Base-by-base conservation (phyloP, 2,113 vertebrate species). In the Urocynchramus pylzowi region DNA sequence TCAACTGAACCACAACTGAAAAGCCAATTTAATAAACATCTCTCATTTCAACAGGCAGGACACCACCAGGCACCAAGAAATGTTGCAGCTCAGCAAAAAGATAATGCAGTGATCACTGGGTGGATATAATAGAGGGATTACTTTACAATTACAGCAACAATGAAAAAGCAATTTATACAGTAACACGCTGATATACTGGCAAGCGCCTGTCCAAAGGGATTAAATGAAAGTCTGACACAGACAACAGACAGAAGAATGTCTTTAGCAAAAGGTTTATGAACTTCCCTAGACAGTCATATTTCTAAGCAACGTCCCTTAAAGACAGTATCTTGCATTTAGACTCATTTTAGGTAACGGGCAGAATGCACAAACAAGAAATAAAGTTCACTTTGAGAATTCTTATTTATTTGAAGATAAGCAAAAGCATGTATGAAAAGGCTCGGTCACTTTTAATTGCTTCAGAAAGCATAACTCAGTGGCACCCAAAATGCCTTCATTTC, bases 61-160 rank as follows among this genome's bases (percentile, higher is more conserved):
- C 56, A 50, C 30, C 74, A 93, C 31, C 53, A 81, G n/a, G 57
- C 64, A 76, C 30, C 54, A 59, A 50, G 73, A 76, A 82, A 96
- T 8, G 49, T 0, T 33, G 61, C 41, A 80, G 78, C 91, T 93
- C 94, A 91, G 91, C 84, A 83, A 87, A 87, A 96, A 88, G 68
- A 87, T 42, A 92, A 95, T 45, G 53, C 89, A 84, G 57, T 18
- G 53, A 89, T 93, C 87, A 35, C 1, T 61, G 84, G 69, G 41
- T 27, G 75, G 37, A 53, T 87, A 80, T 42, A 94, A 84, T 7
- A 88, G 59, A 64, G 61, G 78, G 89, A 91, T 89, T 96, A 87
- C 76, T 94, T 94, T 59, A 94, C 84, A 96, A 93, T 94, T 91
- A 94, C 89, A 90, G 54, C 82, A 84, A 96, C 93, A 94, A 96